Conservation (phyloP, 2,888 invertebrate genomes). For the Ophion costatus region DNA sequence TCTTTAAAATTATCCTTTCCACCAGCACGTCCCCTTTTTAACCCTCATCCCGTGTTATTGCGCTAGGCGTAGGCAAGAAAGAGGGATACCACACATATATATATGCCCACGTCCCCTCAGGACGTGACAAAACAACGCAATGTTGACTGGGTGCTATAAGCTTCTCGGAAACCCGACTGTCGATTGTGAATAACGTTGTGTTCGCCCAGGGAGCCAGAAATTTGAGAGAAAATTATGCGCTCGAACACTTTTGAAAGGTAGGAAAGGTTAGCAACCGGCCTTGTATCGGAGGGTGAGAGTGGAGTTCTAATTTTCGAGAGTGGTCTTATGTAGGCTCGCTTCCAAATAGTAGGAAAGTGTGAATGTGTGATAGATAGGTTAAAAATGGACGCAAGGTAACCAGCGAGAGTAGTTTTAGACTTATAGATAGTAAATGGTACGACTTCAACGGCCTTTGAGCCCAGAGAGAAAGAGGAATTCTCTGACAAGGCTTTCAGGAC, state of each 20-base stretch:
- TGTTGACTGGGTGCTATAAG: conserved; percentile 7
- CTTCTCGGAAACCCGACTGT: neutral
- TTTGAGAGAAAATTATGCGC: conserved; percentile 10
- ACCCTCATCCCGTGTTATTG: too few relatives aligned
- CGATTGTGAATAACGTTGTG: neutral
- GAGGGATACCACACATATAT: too few relatives aligned
- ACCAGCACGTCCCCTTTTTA: too few relatives aligned
- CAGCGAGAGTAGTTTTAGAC: too few relatives aligned
- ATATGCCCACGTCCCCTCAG: too few relatives aligned
- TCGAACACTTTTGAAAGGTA: conserved; percentile 44
- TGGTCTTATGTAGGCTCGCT: neutral
- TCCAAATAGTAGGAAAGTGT: neutral
- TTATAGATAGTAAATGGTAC: too few relatives aligned
- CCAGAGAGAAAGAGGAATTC: too few relatives aligned
- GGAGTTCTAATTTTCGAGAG: neutral
- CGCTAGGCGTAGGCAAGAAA: too few relatives aligned
- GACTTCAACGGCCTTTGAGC: too few relatives aligned
- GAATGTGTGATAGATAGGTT: neutral
- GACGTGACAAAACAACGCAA: too few relatives aligned
- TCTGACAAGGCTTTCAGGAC: too few relatives aligned
- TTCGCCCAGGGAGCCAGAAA: neutral
- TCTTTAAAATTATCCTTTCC: too few relatives aligned
- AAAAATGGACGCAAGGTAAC: neutral
- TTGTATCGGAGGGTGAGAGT: neutral
- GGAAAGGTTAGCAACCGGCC: conserved; percentile 14